These are phyloP conservation scores for Dermolepida albohirtum DNA, from an alignment of 2,888 invertebrate species.

Conservation along the genomic window DNA sequence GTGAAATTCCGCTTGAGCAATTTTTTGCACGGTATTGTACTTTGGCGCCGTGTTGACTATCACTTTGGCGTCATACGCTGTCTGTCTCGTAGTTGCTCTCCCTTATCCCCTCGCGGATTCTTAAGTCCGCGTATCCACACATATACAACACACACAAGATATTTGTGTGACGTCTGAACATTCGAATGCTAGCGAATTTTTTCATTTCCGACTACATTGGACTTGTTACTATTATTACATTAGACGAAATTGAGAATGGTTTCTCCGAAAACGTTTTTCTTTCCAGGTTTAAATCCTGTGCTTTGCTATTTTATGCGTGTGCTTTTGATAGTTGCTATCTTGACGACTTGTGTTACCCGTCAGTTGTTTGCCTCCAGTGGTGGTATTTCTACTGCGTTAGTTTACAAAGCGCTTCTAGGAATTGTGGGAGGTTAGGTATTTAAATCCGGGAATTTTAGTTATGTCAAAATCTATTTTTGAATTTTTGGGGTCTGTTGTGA, in stretches of 20 bases:
- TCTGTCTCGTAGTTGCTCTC: conserved; percentile 63
- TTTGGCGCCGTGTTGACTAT: conserved; percentile 66
- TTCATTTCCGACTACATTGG: conserved; percentile 28
- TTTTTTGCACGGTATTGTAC: conserved; percentile 65
- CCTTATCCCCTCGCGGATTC: conserved; percentile 54
- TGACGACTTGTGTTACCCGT: not conserved
- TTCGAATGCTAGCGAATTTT: conserved; percentile 31
- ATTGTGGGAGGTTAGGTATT: conserved; percentile 42
- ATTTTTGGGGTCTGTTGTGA: conserved; percentile 42
- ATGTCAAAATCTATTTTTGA: conserved; percentile 49
- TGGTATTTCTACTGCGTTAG: not conserved
- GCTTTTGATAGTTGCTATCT: too few species aligned
- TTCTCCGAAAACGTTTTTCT: conserved; percentile 9
- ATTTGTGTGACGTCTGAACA: conserved; percentile 31
- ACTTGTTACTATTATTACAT: conserved; percentile 11
- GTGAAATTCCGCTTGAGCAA: conserved; percentile 44
- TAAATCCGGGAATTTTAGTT: conserved; percentile 47
- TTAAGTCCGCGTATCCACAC: conserved; percentile 46
- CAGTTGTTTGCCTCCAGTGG: conserved; percentile 28
- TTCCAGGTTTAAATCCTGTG: conserved; percentile 5
- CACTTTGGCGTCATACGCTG: conserved; percentile 66
- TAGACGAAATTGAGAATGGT: conserved; percentile 3
- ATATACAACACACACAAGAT: conserved; percentile 19
- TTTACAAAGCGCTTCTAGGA: conserved; percentile 7
- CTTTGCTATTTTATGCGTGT: not conserved